Evolutionary conservation across 2,797 vertebrate genomes (phyloP).

Genomic region (Lithobates pipiens): DNA sequence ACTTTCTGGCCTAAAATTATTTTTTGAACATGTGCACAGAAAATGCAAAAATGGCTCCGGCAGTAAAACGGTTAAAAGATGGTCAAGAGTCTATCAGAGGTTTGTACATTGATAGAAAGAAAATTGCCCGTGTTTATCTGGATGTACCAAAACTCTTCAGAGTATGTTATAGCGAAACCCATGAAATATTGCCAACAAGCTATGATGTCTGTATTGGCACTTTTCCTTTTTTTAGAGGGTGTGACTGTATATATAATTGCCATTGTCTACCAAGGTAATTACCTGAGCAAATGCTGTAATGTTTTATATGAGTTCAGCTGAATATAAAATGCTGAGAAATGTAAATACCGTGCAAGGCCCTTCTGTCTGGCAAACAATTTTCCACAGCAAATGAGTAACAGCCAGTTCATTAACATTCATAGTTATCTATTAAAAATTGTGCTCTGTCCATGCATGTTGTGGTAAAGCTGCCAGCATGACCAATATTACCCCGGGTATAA

Average conservation of each 20-base stretch:
- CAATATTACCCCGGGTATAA: background rate
- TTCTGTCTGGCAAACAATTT: background rate
- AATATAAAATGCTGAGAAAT: background rate
- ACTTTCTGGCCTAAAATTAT: too few relatives aligned
- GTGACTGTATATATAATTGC: background rate
- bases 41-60: too few relatives aligned
- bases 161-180: too few relatives aligned
- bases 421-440: background rate
- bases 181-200: background rate
- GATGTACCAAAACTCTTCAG: too few relatives aligned
- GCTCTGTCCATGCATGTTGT: background rate
- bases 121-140: background rate
- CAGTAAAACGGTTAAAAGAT: too few relatives aligned
- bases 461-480: background rate
- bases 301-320: background rate
- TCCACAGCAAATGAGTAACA: background rate
- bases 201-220: background rate
- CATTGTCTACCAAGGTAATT: background rate
- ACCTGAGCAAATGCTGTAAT: background rate
- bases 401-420: background rate
- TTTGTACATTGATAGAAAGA: background rate
- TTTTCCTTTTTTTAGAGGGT: background rate
- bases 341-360: background rate
- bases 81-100: too few relatives aligned
- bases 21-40: too few relatives aligned